Evolutionary conservation across 2,888 invertebrate genomes (phyloP).

Genomic region (Tillus elongatus): DNA sequence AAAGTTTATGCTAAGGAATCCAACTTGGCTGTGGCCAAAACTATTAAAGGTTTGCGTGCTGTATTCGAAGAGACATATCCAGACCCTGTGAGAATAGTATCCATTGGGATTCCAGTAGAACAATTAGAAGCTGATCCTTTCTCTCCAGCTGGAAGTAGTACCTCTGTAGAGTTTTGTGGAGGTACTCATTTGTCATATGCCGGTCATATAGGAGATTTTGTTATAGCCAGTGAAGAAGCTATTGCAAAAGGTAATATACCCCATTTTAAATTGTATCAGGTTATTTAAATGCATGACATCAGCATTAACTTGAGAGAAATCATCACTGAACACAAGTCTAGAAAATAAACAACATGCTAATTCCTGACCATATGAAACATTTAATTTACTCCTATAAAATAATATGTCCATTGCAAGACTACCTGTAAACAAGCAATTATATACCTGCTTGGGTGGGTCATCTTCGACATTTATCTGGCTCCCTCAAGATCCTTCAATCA

Average conservation of each 20-base stretch:
- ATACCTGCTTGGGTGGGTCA: too few relatives aligned
- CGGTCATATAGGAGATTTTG: slow-evolving; percentile 90
- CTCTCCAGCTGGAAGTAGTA: slow-evolving; percentile 65
- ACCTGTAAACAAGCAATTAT: too few relatives aligned
- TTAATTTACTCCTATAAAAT: too few relatives aligned
- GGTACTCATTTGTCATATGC: slow-evolving; percentile 91
- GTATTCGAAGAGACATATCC: slow-evolving; percentile 99
- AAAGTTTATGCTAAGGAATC: slow-evolving; percentile 82
- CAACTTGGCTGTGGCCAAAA: slow-evolving; percentile 75
- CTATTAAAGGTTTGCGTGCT: slow-evolving; percentile 85
- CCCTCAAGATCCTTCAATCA: too few relatives aligned
- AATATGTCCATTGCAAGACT: too few relatives aligned
- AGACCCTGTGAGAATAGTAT: slow-evolving; percentile 89
- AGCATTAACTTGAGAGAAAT: slow-evolving; percentile 2
- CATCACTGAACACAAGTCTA: too few relatives aligned
- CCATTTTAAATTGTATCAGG: background rate
- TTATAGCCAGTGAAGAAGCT: slow-evolving; percentile 95
- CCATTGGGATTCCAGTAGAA: slow-evolving; percentile 88
- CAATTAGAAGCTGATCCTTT: slow-evolving; percentile 79
- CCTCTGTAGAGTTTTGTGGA: slow-evolving; percentile 98
- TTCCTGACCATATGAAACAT: too few relatives aligned
- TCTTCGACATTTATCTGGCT: too few relatives aligned
- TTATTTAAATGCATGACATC: background rate
- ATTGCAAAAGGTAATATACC: slow-evolving; percentile 93
- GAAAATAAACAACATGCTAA: too few relatives aligned